These are phyloP conservation scores for Rutilus rutilus DNA, from an alignment of 2,113 vertebrate genomes.

Conservation along the genomic window DNA sequence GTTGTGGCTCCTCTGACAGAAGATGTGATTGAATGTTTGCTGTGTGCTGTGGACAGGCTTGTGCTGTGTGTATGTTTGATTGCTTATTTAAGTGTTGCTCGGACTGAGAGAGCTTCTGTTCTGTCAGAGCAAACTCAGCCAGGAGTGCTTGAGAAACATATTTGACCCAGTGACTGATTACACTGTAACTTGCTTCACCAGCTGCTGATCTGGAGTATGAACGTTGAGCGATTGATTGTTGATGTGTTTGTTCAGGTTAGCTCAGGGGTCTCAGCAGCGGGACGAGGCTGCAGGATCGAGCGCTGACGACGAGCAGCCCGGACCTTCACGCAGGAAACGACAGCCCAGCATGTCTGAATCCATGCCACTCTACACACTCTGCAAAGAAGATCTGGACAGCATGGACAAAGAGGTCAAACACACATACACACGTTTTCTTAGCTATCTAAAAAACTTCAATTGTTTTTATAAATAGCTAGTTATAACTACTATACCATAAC, in stretches of 20 bases:
- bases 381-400: conserved; percentile 97
- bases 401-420: conserved; percentile 95
- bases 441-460: neutral
- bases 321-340: conserved; percentile 85
- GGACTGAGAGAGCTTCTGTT: neutral
- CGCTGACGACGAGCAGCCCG: conserved; percentile 83
- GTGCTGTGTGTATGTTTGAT: neutral
- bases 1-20: neutral
- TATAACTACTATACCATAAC: neutral
- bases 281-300: conserved; percentile 67
- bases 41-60: conserved; percentile 5
- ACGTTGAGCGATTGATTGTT: neutral
- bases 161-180: neutral
- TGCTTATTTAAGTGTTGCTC: neutral
- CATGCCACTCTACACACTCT: conserved; percentile 94
- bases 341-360: conserved; percentile 97
- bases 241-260: conserved; percentile 77
- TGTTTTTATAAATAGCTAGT: neutral
- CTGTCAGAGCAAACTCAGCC: neutral
- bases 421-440: neutral
- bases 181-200: neutral
- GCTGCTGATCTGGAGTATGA: neutral
- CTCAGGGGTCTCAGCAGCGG: conserved; percentile 78
- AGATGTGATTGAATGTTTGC: conserved; percentile 13
- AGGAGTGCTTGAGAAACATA: neutral